These are phyloP conservation scores for Cryptoprocta ferox DNA, from an alignment of 2,797 vertebrate genomes.

Conservation along the genomic window DNA sequence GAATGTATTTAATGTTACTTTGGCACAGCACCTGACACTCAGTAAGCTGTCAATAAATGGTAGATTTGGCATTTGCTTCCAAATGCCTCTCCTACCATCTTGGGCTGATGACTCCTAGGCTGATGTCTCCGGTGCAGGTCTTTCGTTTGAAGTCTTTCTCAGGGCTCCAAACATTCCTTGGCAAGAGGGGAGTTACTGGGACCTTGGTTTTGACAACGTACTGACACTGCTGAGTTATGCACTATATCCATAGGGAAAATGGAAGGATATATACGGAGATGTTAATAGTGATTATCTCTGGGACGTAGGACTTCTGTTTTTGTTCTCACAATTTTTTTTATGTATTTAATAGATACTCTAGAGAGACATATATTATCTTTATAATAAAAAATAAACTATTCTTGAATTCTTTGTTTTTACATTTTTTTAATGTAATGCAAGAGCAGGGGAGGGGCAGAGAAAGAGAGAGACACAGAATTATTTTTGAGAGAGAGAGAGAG, in stretches of 20 bases:
- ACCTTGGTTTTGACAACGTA: neutral
- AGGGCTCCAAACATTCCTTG: neutral
- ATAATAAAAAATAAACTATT: neutral
- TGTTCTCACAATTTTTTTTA: neutral
- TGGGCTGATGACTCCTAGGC: neutral
- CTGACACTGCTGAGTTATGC: neutral
- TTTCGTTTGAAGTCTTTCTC: constrained; percentile 16
- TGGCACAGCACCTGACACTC: neutral
- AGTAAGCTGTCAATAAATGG: neutral
- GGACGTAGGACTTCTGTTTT: neutral
- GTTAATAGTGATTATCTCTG: neutral
- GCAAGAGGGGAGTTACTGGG: neutral
- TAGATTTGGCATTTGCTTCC: neutral
- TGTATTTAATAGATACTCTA: neutral
- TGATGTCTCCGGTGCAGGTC: neutral
- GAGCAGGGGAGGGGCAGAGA: no score
- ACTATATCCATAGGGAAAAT: neutral
- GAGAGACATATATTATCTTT: neutral
- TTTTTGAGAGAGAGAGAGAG: no score
- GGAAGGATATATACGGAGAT: neutral
- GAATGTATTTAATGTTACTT: neutral
- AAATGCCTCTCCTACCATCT: neutral
- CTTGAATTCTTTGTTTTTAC: neutral
- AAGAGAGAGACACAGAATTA: no score
- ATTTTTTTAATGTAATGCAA: no score